Conservation (phyloP, 37 sponge, comb jelly and placozoan genomes). For the Halisarca cf. caerulea region DNA sequence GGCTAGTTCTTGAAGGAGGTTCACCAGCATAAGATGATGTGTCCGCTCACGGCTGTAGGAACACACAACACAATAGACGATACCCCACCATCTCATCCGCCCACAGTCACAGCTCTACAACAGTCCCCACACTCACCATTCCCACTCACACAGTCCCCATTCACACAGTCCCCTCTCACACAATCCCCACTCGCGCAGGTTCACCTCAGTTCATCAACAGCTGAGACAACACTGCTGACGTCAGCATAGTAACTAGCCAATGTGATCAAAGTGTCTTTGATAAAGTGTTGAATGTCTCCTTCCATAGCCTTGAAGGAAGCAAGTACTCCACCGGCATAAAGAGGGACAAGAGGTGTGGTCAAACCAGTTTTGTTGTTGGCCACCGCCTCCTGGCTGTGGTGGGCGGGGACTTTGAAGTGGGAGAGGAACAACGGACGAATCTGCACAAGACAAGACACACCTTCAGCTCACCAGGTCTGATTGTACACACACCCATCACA, state of each 20-base stretch:
- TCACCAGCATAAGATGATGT: slow-evolving; percentile 40
- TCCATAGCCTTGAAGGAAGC: slow-evolving; percentile 53
- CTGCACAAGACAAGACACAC: slow-evolving; percentile 19
- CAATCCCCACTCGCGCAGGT: background rate
- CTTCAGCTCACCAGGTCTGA: background rate
- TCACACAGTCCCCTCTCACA: background rate
- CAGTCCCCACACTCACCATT: background rate
- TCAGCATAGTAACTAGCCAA: slow-evolving; percentile 5
- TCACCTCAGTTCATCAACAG: slow-evolving; percentile 20
- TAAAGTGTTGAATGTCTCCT: slow-evolving; percentile 13
- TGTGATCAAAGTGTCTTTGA: background rate
- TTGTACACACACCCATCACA: background rate
- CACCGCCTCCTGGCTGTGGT: slow-evolving; percentile 35
- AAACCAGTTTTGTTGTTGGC: slow-evolving; percentile 60
- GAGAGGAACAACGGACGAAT: slow-evolving; percentile 65
- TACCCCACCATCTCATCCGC: background rate
- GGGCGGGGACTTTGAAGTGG: slow-evolving; percentile 42
- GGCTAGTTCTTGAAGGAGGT: slow-evolving; percentile 48
- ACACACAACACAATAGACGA: background rate
- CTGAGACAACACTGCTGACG: background rate
- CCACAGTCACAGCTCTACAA: background rate
- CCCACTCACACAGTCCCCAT: background rate
- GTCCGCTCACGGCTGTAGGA: slow-evolving; percentile 1
- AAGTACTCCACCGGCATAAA: slow-evolving; percentile 71
- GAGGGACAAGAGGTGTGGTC: slow-evolving; percentile 61